A percentile compares a stretch with the other conserved stretches of the same genome.
Conservation (phyloP, 2,113 vertebrate species). For the Alexandromys fortis region DNA sequence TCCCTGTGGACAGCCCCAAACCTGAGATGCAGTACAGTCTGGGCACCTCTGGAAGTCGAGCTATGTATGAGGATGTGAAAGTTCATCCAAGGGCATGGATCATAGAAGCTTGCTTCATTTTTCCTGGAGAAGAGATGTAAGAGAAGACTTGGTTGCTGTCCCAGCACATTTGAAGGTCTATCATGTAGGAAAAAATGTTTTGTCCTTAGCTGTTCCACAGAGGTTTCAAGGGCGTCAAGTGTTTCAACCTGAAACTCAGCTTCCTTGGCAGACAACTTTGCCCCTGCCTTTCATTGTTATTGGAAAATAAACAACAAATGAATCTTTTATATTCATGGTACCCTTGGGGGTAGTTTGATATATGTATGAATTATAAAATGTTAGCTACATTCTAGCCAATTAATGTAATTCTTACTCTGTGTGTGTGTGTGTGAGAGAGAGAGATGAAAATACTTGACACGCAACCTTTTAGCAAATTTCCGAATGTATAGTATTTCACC, state of each 20-base stretch:
- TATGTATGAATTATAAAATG: neutral
- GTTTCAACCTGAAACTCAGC: neutral
- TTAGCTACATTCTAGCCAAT: neutral
- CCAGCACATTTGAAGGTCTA: neutral
- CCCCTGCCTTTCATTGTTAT: neutral
- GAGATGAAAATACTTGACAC: neutral
- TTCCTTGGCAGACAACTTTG: neutral
- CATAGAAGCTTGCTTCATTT: neutral
- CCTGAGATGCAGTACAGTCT: neutral
- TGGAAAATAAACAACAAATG: neutral
- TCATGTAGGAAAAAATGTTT: neutral
- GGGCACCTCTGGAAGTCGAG: neutral
- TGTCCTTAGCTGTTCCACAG: neutral
- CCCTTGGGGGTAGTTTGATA: neutral
- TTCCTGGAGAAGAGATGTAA: neutral
- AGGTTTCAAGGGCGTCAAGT: neutral
- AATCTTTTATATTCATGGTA: neutral
- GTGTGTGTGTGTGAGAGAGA: neutral
- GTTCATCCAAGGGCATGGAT: neutral
- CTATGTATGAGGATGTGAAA: neutral
- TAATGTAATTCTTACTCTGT: neutral
- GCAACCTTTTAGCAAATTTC: neutral
- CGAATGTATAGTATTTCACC: neutral
- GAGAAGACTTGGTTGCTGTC: neutral
- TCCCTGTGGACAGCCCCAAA: neutral